A percentile compares a stretch with the other conserved stretches of the same genome.
These are phyloP conservation scores for Ips typographus DNA, from an alignment of 1,140 invertebrate genomes.

Conservation along the genomic window DNA sequence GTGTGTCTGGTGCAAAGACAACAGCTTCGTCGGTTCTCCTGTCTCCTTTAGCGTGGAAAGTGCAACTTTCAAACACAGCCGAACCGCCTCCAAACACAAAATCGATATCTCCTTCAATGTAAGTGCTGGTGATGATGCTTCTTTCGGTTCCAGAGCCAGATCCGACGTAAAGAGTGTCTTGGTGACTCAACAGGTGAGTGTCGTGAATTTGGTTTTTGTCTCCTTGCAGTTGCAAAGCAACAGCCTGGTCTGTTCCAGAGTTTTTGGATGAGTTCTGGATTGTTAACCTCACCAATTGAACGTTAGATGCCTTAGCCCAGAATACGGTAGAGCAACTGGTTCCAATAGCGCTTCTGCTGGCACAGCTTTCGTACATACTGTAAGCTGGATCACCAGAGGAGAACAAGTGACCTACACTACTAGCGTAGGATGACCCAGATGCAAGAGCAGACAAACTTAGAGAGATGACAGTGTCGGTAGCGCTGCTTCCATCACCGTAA, in stretches of 20 bases:
- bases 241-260: constrained; percentile 14
- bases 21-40: constrained; percentile 1
- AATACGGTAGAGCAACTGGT: constrained; percentile 20
- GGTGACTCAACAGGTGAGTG: constrained; percentile 6
- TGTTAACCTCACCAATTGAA: constrained; percentile 9
- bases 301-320: not conserved
- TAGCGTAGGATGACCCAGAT: constrained; percentile 1
- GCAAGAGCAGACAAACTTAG: constrained; percentile 1
- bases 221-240: not conserved
- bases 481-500: constrained; percentile 14
- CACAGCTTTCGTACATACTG: constrained; percentile 14
- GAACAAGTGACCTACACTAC: not conserved
- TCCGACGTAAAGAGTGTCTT: constrained; percentile 15
- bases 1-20: constrained; percentile 17
- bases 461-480: constrained; percentile 8
- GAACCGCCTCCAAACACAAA: constrained; percentile 21
- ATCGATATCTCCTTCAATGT: constrained; percentile 19
- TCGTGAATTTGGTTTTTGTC: constrained; percentile 20
- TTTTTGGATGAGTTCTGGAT: constrained; percentile 12
- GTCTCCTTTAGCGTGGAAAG: constrained; percentile 16
- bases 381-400: constrained; percentile 20
- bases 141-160: not conserved
- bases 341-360: constrained; percentile 16
- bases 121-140: constrained; percentile 6
- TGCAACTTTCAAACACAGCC: constrained; percentile 11